phyloP scores from a whole-genome alignment of 2,113 vertebrate species.

The Paedocypris sp. region DNA sequence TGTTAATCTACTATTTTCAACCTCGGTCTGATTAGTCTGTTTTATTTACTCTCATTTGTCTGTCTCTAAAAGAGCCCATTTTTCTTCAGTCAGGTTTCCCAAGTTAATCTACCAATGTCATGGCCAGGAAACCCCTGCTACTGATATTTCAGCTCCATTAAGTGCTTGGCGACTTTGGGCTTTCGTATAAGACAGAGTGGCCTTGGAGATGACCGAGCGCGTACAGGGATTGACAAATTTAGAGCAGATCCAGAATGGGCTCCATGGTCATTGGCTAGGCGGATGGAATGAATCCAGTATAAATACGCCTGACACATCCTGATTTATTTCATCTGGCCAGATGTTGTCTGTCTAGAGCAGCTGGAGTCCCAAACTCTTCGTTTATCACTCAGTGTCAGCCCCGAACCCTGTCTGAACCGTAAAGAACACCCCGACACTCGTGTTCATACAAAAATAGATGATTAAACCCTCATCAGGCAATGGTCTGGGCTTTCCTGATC shows the following conservation, averaged over 20 bases:
- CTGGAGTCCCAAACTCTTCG: neutral
- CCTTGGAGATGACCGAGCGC: neutral
- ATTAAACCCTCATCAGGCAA: neutral
- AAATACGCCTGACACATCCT: conserved; percentile 1
- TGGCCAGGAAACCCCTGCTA: neutral
- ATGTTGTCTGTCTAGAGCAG: conserved; percentile 1
- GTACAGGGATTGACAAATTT: neutral
- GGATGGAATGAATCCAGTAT: neutral
- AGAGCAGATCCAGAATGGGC: neutral
- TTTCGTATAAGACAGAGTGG: neutral
- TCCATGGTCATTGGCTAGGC: neutral
- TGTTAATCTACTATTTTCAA: neutral
- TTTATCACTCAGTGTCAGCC: neutral
- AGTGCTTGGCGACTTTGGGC: neutral
- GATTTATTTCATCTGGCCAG: conserved; percentile 5
- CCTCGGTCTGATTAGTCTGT: neutral
- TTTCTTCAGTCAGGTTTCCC: neutral
- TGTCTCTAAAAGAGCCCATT: neutral
- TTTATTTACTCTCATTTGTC: neutral
- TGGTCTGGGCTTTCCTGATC: neutral
- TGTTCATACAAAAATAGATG: neutral
- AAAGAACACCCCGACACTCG: neutral
- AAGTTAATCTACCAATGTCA: neutral
- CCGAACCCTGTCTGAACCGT: neutral
- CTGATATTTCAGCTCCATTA: neutral